Evolutionary conservation across 2,113 vertebrate species (phyloP).

Genomic region (Coregonus clupeaformis): DNA sequence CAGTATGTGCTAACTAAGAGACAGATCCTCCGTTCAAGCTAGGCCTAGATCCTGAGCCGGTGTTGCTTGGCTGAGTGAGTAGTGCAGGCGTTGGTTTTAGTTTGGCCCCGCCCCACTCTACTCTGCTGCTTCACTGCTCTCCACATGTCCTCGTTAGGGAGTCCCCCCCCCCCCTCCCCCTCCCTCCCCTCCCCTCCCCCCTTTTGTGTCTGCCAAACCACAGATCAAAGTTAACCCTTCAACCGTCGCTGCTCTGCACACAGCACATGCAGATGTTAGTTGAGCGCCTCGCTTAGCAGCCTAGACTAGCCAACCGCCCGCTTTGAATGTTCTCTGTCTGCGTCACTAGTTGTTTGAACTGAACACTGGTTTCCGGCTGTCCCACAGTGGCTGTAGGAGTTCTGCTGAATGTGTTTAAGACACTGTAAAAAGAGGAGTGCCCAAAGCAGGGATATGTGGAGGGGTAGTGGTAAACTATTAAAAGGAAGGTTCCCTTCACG

Average conservation of each 20-base stretch:
- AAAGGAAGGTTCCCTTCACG: too few species aligned
- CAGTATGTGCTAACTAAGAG: too few species aligned
- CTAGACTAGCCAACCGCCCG: not conserved
- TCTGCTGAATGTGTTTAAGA: too few species aligned
- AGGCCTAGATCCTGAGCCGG: not conserved
- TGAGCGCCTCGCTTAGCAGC: not conserved
- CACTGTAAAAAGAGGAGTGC: too few species aligned
- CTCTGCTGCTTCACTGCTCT: not conserved
- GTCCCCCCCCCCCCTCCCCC: not conserved
- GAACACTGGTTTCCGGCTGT: too few species aligned
- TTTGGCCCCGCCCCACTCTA: not conserved
- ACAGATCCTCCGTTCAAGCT: not conserved
- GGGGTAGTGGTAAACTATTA: too few species aligned
- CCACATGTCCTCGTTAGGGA: conserved; percentile 1
- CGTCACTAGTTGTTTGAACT: not conserved
- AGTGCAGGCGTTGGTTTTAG: not conserved
- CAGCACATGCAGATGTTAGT: not conserved
- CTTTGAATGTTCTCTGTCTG: not conserved
- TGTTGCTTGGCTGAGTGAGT: not conserved
- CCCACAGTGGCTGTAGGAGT: too few species aligned
- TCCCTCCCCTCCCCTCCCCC: too few species aligned
- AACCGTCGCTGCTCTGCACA: not conserved
- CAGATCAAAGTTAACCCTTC: conserved; percentile 14
- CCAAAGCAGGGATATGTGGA: too few species aligned
- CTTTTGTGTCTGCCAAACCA: not conserved